Evolutionary conservation across 2,888 invertebrate genomes (phyloP).

Genomic region (Agrotis exclamationis): DNA sequence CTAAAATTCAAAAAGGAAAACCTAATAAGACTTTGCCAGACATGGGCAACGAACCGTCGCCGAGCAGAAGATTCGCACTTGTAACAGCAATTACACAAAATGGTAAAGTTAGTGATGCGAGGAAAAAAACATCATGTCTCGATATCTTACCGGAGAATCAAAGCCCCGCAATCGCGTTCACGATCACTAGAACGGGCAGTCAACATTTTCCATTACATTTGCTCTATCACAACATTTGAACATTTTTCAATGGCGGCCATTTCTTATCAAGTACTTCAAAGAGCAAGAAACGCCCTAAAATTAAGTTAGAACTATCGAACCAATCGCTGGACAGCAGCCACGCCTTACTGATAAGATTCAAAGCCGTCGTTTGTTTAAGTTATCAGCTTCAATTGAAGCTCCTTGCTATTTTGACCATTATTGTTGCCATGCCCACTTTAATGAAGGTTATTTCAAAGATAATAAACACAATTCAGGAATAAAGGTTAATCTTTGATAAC

Average conservation of each 20-base stretch:
- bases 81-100: no score
- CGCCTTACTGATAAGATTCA: slow-evolving; percentile 33
- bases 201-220: not conserved
- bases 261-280: slow-evolving; percentile 4
- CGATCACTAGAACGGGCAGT: not conserved
- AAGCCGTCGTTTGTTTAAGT: not conserved
- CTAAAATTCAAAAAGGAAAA: no score
- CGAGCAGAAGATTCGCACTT: no score
- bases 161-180: not conserved
- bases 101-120: no score
- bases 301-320: slow-evolving; percentile 4
- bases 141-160: no score
- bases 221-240: not conserved
- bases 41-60: no score
- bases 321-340: slow-evolving; percentile 20
- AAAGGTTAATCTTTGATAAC: not conserved
- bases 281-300: slow-evolving; percentile 16
- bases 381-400: slow-evolving; percentile 7
- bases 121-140: not conserved
- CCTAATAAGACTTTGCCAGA: no score
- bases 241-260: not conserved
- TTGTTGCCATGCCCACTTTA: not conserved
- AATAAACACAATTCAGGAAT: not conserved
- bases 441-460: slow-evolving; percentile 11
- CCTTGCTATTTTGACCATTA: slow-evolving; percentile 5